A percentile compares a stretch with the other conserved stretches of the same genome.
Evolutionary conservation across 2,888 invertebrate genomes (phyloP).

Genomic region (Hololepta plana): DNA sequence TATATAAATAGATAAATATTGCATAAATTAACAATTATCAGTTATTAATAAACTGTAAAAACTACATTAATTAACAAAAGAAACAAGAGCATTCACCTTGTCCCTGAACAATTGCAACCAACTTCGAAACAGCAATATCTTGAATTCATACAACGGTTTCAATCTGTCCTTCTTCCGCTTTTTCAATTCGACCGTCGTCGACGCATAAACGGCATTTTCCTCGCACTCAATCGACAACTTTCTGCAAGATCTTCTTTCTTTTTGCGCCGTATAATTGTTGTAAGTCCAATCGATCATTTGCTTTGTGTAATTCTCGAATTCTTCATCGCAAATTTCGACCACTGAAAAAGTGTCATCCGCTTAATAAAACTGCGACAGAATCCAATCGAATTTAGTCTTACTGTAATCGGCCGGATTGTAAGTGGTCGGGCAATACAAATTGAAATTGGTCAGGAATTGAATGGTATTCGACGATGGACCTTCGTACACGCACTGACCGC

Average conservation of each 20-base stretch:
- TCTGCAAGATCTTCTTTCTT: background rate
- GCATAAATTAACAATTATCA: no score
- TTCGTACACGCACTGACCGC: conserved; percentile 80
- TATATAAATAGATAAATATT: no score
- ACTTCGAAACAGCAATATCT: conserved; percentile 47
- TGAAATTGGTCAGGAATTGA: conserved; percentile 59
- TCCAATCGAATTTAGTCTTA: no score
- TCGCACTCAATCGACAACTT: conserved; percentile 1
- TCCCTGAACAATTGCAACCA: conserved; percentile 57
- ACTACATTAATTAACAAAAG: no score
- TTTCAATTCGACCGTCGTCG: no score
- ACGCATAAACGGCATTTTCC: no score
- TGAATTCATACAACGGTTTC: conserved; percentile 45
- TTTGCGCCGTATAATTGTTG: conserved; percentile 20
- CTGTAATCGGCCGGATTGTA: conserved; percentile 95
- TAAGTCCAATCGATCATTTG: conserved; percentile 49
- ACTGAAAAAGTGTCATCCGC: conserved; percentile 41
- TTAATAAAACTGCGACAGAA: no score
- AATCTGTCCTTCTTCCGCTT: conserved; percentile 1
- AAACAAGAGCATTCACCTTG: no score
- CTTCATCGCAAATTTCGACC: conserved; percentile 63
- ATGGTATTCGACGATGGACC: conserved; percentile 64
- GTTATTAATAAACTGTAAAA: no score
- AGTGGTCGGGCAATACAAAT: conserved; percentile 72
- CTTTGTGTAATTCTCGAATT: conserved; percentile 56